phyloP scores from a whole-genome alignment of 1,140 invertebrate genomes.

The Calliopsis andreniformis region DNA sequence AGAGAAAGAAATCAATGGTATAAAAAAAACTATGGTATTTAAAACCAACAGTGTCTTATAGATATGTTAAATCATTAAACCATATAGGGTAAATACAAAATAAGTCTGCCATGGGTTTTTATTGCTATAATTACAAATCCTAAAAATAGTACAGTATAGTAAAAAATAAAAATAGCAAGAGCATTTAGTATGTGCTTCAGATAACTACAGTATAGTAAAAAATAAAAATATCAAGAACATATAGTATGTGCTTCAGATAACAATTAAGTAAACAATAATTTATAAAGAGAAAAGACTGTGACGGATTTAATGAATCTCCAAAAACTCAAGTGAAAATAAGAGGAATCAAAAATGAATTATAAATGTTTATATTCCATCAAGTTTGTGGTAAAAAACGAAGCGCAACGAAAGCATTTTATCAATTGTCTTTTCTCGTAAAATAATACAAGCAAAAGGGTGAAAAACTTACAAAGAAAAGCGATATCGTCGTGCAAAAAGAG shows the following conservation, averaged over 20 bases:
- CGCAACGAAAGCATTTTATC: background rate
- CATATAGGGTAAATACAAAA: slow-evolving; percentile 5
- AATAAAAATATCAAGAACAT: background rate
- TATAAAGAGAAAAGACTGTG: background rate
- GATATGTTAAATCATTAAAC: slow-evolving; percentile 1
- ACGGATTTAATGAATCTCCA: background rate
- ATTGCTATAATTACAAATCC: slow-evolving; percentile 47
- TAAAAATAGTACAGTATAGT: slow-evolving; percentile 33
- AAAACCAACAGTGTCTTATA: background rate
- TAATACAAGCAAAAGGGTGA: background rate
- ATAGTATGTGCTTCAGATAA: background rate
- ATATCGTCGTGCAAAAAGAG: too few species aligned
- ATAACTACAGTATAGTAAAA: background rate
- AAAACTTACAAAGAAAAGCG: background rate
- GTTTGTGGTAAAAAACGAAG: background rate
- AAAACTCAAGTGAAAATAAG: background rate
- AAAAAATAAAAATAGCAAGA: background rate
- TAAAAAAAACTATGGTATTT: slow-evolving; percentile 1
- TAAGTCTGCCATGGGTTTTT: slow-evolving; percentile 33
- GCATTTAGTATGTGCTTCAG: background rate
- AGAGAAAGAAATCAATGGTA: too few species aligned
- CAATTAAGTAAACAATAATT: background rate
- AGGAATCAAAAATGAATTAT: background rate
- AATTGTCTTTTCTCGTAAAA: background rate
- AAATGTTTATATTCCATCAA: slow-evolving; percentile 40